Evolutionary conservation across 2,888 invertebrate species (phyloP).

Genomic region (Oscheius myriophilus): DNA sequence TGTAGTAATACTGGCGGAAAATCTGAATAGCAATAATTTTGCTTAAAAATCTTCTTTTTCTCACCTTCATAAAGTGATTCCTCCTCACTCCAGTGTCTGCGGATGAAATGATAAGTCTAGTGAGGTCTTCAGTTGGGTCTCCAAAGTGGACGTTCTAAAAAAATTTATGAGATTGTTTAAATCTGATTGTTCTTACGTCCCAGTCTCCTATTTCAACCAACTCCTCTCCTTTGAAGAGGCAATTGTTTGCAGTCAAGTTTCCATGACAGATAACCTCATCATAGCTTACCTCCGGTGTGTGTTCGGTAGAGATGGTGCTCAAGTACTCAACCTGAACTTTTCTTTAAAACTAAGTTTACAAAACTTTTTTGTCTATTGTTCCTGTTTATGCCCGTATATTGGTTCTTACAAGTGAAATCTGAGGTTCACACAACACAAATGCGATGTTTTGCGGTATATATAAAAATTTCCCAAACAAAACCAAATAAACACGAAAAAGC

Average conservation of each 20-base stretch:
- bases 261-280: constrained; percentile 44
- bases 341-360: too few relatives aligned
- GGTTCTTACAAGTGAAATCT: too few relatives aligned
- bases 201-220: constrained; percentile 47
- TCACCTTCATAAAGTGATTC: constrained; percentile 44
- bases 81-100: constrained; percentile 35
- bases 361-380: too few relatives aligned
- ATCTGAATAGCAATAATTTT: constrained; percentile 37
- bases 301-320: background rate
- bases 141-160: constrained; percentile 48
- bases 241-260: constrained; percentile 33
- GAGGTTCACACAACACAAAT: too few relatives aligned
- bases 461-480: too few relatives aligned
- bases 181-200: constrained; percentile 36
- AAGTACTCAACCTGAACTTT: too few relatives aligned
- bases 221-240: constrained; percentile 35
- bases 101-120: constrained; percentile 44
- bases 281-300: constrained; percentile 1
- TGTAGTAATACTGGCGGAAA: constrained; percentile 55
- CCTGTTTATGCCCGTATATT: too few relatives aligned
- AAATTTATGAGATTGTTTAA: too few relatives aligned
- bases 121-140: constrained; percentile 47
- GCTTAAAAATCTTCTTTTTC: background rate
- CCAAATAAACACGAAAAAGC: too few relatives aligned
- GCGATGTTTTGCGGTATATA: too few relatives aligned